Percentiles rank a stretch among this genome's conserved stretches.
These are phyloP conservation scores for Platanista minor DNA, from an alignment of 2,113 vertebrate genomes.

Conservation along the genomic window DNA sequence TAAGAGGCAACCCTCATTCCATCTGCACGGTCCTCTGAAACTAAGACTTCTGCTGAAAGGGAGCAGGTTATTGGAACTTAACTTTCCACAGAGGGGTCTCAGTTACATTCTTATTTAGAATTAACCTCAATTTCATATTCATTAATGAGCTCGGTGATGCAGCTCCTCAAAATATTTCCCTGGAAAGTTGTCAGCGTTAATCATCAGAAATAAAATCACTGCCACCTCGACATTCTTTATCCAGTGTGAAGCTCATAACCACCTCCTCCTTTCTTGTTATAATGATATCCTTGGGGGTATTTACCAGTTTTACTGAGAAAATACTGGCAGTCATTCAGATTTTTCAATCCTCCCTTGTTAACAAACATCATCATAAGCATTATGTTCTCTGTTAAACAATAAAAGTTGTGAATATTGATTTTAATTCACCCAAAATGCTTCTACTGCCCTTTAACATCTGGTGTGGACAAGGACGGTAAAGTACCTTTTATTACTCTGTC, in stretches of 20 bases:
- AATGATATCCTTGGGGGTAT: background rate
- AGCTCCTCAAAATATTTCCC: background rate
- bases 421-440: background rate
- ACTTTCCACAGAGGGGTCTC: background rate
- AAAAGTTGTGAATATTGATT: background rate
- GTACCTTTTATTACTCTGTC: background rate
- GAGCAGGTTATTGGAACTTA: background rate
- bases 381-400: background rate
- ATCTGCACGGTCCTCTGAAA: rapidly evolving
- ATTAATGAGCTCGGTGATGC: background rate
- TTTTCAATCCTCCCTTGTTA: background rate
- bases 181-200: background rate
- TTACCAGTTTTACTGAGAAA: background rate
- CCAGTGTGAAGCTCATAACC: background rate
- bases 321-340: background rate
- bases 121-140: background rate
- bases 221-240: background rate
- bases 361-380: background rate
- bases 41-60: background rate
- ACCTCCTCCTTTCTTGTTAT: background rate
- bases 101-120: background rate
- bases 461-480: background rate
- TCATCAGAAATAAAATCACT: background rate
- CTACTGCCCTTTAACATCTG: background rate
- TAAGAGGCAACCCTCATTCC: background rate